These are phyloP conservation scores for Sarcophaga bullata DNA, from an alignment of 1,140 invertebrate species.

Conservation along the genomic window DNA sequence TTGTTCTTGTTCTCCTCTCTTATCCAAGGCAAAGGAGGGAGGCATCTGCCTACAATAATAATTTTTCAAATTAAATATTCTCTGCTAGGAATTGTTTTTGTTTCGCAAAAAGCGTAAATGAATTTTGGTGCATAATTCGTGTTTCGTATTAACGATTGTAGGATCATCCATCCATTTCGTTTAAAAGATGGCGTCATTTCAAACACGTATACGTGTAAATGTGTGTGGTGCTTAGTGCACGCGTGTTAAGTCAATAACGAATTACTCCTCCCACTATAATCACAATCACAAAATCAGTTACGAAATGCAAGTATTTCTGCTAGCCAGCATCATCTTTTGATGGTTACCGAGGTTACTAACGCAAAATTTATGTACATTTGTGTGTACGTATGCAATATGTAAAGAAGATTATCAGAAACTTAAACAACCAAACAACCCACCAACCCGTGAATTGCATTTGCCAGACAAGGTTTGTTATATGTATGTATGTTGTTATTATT, in stretches of 20 bases:
- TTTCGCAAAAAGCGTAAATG: not conserved
- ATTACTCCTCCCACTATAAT: conserved; percentile 42
- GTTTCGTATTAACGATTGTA: not conserved
- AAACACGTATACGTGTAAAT: not conserved
- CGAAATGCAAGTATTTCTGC: not conserved
- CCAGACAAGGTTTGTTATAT: no score
- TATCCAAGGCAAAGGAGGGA: no score
- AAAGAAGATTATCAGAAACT: conserved; percentile 13
- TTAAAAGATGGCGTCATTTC: conserved; percentile 34
- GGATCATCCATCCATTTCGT: conserved; percentile 36
- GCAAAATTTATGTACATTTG: no score
- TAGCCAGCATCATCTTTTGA: not conserved
- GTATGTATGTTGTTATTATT: no score
- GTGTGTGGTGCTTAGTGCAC: not conserved
- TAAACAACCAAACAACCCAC: no score
- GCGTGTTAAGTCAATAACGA: conserved; percentile 27
- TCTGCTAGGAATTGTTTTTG: not conserved
- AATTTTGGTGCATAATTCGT: not conserved
- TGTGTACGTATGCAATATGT: not conserved
- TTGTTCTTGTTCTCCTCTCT: not conserved
- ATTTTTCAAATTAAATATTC: not conserved
- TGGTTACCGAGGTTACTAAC: not conserved
- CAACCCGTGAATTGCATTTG: no score
- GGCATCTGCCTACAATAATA: not conserved
- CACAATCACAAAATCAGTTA: not conserved